Evolutionary conservation across 2,797 vertebrate genomes (phyloP).

Genomic region (Rallus crepitans): DNA sequence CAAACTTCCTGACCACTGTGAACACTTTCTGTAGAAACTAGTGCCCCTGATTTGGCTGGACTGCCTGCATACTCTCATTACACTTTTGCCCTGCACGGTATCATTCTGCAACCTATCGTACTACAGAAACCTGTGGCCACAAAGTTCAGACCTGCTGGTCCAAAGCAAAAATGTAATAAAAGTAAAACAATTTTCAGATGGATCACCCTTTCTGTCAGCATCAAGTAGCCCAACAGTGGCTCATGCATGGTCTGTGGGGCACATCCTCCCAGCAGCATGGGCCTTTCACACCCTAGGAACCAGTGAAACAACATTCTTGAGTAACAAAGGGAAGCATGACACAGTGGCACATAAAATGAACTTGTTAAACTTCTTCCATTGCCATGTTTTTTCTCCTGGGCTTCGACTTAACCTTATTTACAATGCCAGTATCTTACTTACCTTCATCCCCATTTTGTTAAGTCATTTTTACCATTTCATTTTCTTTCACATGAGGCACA

Average conservation of each 20-base stretch:
- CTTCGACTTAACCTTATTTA: constrained; percentile 1
- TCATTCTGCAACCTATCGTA: background rate
- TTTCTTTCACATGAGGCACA: background rate
- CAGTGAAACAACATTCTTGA: constrained; percentile 67
- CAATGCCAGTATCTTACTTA: background rate
- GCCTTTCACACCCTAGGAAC: constrained; percentile 61
- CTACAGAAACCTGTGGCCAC: background rate
- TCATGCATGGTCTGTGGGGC: background rate
- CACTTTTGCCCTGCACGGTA: background rate
- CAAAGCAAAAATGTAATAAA: background rate
- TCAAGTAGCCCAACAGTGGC: background rate
- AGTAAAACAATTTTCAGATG: constrained; percentile 9
- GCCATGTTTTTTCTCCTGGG: background rate
- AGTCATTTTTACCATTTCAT: background rate
- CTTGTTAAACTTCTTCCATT: constrained; percentile 35
- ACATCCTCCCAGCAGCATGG: constrained; percentile 19
- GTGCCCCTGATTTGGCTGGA: background rate
- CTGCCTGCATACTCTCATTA: background rate
- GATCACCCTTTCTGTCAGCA: background rate
- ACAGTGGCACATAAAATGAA: constrained; percentile 47
- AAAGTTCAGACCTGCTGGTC: background rate
- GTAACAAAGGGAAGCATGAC: constrained; percentile 47
- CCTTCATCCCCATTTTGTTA: background rate
- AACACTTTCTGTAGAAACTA: background rate
- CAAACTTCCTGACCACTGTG: background rate